Conservation (phyloP, 2,113 vertebrate species). For the Meleagris gallopavo region DNA sequence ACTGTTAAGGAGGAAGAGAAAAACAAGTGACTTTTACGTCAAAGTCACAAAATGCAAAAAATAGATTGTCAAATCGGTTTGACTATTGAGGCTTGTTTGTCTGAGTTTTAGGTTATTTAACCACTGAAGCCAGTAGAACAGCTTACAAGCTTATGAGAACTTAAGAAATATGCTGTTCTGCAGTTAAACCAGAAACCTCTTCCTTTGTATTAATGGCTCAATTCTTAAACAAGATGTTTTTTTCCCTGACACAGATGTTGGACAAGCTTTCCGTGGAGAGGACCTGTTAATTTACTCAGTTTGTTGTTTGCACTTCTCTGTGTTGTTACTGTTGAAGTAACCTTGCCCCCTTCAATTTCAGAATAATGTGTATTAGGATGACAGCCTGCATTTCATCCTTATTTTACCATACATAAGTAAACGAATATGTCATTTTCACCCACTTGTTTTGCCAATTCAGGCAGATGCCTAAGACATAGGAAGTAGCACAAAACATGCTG, state of each 20-base stretch:
- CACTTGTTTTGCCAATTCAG: slow-evolving; percentile 60
- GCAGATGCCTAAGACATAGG: slow-evolving; percentile 71
- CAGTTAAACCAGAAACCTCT: slow-evolving; percentile 5
- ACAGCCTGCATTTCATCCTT: background rate
- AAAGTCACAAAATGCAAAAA: slow-evolving; percentile 52
- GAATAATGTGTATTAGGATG: rapidly evolving
- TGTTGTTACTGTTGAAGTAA: background rate
- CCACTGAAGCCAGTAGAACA: slow-evolving; percentile 41
- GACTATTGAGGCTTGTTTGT: slow-evolving; percentile 54
- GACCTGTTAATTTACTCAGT: background rate
- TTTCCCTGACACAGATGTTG: background rate
- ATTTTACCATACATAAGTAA: background rate
- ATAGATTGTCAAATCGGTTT: slow-evolving; percentile 43
- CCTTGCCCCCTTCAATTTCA: background rate
- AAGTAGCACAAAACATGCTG: slow-evolving; percentile 63
- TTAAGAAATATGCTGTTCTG: slow-evolving; percentile 22
- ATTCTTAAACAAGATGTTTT: background rate
- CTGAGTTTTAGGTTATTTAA: slow-evolving; percentile 50
- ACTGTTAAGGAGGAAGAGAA: slow-evolving; percentile 27
- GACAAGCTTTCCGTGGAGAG: background rate
- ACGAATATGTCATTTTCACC: slow-evolving; percentile 49
- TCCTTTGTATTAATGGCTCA: background rate
- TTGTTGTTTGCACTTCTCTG: background rate
- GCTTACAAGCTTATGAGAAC: slow-evolving; percentile 32
- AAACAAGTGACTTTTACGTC: slow-evolving; percentile 49